These are phyloP conservation scores for Calliopsis andreniformis DNA, from an alignment of 1,140 invertebrate genomes.

Conservation along the genomic window DNA sequence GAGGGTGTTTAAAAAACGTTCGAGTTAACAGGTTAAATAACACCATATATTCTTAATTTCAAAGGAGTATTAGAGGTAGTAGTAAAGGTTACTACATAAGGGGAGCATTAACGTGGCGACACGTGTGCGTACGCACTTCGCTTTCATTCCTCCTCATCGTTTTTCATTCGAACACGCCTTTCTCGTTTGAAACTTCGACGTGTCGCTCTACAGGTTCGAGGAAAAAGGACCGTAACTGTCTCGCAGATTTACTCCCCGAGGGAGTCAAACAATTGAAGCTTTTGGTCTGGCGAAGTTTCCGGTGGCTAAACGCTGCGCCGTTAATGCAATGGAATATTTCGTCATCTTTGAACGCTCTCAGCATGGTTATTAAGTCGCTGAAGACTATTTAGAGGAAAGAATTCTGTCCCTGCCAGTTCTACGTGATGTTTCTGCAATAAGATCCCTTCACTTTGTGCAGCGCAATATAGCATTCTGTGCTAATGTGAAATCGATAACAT, in stretches of 20 bases:
- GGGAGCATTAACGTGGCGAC: neutral
- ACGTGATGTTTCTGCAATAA: neutral
- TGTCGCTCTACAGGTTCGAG: constrained; percentile 35
- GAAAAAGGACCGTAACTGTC: constrained; percentile 5
- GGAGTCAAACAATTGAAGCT: constrained; percentile 1
- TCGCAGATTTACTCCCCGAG: neutral
- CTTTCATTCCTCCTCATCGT: constrained; percentile 30
- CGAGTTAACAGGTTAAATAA: too few relatives aligned
- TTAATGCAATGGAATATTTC: constrained; percentile 3
- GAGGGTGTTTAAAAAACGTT: too few relatives aligned
- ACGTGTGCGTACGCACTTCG: neutral
- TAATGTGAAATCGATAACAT: too few relatives aligned
- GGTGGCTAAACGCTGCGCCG: neutral
- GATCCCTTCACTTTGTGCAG: too few relatives aligned
- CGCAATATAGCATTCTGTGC: too few relatives aligned
- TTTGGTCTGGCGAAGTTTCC: constrained; percentile 5
- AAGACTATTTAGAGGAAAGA: neutral
- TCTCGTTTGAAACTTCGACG: constrained; percentile 61
- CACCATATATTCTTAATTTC: too few relatives aligned
- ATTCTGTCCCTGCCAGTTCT: neutral
- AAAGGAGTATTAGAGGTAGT: too few relatives aligned
- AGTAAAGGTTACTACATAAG: too few relatives aligned
- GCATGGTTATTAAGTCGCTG: neutral
- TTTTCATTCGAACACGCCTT: constrained; percentile 42
- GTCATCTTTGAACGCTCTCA: neutral